Base-by-base conservation (phyloP, 1,140 invertebrate genomes). In the Brachionus plicatilis region DNA sequence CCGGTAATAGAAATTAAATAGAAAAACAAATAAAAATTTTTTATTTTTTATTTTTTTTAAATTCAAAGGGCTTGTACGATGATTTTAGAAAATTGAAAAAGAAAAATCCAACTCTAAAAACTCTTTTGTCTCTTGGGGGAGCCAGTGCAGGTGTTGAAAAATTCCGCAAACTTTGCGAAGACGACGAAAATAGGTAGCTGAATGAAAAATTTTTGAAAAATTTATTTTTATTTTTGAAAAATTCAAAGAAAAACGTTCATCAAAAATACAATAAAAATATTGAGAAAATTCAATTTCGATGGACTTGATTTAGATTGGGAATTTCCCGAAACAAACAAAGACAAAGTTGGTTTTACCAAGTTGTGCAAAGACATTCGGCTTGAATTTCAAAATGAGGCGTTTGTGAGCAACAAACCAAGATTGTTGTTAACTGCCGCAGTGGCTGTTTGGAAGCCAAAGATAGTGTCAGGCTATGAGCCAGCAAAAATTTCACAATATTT, bases 251-350 rank as follows among this genome's bases (percentile, higher is more conserved):
- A 56, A 65, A 56, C 85, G 6, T 89, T 89, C 84, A 86, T 86
- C 6, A 68, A 45, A 24, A 83, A 86, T 20, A 92, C 93, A 43
- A 92, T 98, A 14, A 94, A 94, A 89, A 97, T 96, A 88, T 91
- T 97, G 68, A 91, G 96, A 85, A 93, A 95, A 87, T 95, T 96
- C 88, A 93, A 95, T 86, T 98, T 98, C 88, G 96, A 98, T 90
- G 96, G 96, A 9, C 91, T 98, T 27, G 96, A 98, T 90, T 90
- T 98, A 85, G 96, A 97, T 88, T 98, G 96, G 95, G 96, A 98
- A 88, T 98, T 98, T 90, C 96, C 96, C 0, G 93, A 94, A 86
- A 92, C 94, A 0, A 72, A 76, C 20, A 93, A 94, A 66, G 96
- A 98, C 88, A 93, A 93, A 84, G 92, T 94, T 85, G 95, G 96